Percentiles rank a stretch among this genome's conserved stretches.
These are phyloP conservation scores for Melanotaenia trifasciata DNA, from an alignment of 2,797 vertebrate genomes.

Conservation along the genomic window DNA sequence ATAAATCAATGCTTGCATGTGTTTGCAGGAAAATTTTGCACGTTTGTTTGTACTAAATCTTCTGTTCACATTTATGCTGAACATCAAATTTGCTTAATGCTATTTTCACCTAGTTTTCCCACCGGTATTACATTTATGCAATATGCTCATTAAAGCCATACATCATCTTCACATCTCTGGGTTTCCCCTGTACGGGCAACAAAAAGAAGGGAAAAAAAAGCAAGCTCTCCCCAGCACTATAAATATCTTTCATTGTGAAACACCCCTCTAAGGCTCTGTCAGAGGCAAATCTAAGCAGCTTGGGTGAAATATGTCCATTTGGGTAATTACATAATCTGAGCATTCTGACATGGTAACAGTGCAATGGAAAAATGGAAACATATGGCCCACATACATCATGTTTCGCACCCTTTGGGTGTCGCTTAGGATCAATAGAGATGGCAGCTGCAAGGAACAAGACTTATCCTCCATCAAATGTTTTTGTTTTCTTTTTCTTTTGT, in stretches of 20 bases:
- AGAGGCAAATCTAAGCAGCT: constrained; percentile 53
- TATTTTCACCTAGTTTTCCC: constrained; percentile 48
- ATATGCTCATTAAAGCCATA: constrained; percentile 73
- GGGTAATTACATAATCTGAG: constrained; percentile 63
- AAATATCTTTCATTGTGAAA: constrained; percentile 69
- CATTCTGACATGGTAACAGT: constrained; percentile 46
- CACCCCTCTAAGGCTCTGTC: constrained; percentile 53
- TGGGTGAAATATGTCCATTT: constrained; percentile 47
- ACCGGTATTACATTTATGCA: constrained; percentile 64
- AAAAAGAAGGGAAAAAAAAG: background rate
- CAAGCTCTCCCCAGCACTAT: constrained; percentile 47
- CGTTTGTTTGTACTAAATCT: constrained; percentile 15
- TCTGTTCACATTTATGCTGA: constrained; percentile 13
- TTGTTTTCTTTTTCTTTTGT: constrained; percentile 11
- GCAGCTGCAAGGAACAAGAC: constrained; percentile 31
- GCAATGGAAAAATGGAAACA: constrained; percentile 39
- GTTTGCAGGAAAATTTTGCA: constrained; percentile 1
- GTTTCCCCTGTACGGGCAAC: constrained; percentile 58
- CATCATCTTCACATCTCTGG: constrained; percentile 67
- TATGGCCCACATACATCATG: constrained; percentile 22
- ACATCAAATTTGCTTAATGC: constrained; percentile 52
- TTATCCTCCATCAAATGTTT: constrained; percentile 43
- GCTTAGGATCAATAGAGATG: constrained; percentile 42
- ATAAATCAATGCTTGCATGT: constrained; percentile 27
- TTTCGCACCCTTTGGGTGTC: constrained; percentile 19